Evolutionary conservation across 2,888 invertebrate genomes (phyloP).

Genomic region (Ichneumoninae sp.): DNA sequence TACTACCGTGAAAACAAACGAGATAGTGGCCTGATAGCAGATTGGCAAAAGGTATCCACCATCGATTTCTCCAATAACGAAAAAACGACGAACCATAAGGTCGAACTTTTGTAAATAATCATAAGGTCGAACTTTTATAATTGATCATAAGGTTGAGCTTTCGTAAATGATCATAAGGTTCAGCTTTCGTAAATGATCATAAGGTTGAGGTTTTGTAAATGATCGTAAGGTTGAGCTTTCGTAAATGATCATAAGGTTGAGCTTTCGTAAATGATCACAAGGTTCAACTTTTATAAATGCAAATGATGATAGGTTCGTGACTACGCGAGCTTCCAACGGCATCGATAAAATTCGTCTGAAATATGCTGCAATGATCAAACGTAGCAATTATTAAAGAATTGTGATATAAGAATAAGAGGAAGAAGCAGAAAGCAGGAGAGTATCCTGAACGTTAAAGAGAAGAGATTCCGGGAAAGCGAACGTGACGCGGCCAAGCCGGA

Average conservation of each 20-base stretch:
- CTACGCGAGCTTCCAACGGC: neutral
- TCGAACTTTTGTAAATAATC: neutral
- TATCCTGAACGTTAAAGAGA: conserved; percentile 35
- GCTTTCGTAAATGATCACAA: too few species aligned
- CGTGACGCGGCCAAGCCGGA: conserved; percentile 69
- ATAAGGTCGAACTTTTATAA: neutral
- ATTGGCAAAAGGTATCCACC: conserved; percentile 1
- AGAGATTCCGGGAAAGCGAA: conserved; percentile 48
- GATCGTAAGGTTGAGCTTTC: too few species aligned
- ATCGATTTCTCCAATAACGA: neutral
- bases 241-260: too few species aligned
- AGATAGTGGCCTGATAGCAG: neutral
- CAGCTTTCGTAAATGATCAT: neutral
- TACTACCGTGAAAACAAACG: neutral
- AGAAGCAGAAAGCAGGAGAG: conserved; percentile 29
- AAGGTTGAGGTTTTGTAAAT: too few species aligned
- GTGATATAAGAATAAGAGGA: conserved; percentile 39
- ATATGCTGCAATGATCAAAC: neutral
- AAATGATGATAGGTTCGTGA: neutral
- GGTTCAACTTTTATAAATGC: neutral
- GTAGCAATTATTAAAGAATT: neutral
- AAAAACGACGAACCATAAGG: neutral
- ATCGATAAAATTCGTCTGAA: neutral
- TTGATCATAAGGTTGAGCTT: neutral
- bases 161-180: neutral